These are phyloP conservation scores for Triplophysa siluroides DNA, from an alignment of 2,113 vertebrate species.

Conservation along the genomic window DNA sequence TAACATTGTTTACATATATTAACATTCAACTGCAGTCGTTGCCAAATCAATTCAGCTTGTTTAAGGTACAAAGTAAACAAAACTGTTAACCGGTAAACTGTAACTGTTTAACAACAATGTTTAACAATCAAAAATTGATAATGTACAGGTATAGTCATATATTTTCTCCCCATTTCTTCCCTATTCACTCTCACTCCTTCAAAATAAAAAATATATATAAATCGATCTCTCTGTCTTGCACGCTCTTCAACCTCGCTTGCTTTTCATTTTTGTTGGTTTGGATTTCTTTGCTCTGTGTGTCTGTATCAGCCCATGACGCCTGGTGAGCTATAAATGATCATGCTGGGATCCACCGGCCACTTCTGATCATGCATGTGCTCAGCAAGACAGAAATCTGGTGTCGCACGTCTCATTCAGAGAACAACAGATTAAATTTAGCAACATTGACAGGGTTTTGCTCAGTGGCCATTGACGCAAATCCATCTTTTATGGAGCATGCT, in stretches of 20 bases:
- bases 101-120: no score
- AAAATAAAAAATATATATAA: constrained; percentile 10
- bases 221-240: neutral
- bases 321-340: constrained; percentile 20
- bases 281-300: constrained; percentile 7
- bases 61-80: no score
- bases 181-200: constrained; percentile 26
- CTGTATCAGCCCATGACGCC: neutral
- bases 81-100: no score
- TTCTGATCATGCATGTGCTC: constrained; percentile 29
- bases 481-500: neutral
- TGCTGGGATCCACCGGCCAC: constrained; percentile 51
- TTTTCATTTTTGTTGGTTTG: constrained; percentile 22
- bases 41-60: no score
- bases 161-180: neutral
- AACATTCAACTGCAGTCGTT: no score
- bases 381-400: constrained; percentile 54
- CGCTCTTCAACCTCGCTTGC: neutral
- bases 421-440: constrained; percentile 21
- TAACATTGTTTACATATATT: no score
- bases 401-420: constrained; percentile 25
- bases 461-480: neutral
- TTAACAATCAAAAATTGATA: no score
- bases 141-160: neutral
- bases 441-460: constrained; percentile 29